A percentile compares a stretch with the other conserved stretches of the same genome.
These are phyloP conservation scores for Melieria omissa DNA, from an alignment of 2,888 invertebrate species.

Conservation along the genomic window DNA sequence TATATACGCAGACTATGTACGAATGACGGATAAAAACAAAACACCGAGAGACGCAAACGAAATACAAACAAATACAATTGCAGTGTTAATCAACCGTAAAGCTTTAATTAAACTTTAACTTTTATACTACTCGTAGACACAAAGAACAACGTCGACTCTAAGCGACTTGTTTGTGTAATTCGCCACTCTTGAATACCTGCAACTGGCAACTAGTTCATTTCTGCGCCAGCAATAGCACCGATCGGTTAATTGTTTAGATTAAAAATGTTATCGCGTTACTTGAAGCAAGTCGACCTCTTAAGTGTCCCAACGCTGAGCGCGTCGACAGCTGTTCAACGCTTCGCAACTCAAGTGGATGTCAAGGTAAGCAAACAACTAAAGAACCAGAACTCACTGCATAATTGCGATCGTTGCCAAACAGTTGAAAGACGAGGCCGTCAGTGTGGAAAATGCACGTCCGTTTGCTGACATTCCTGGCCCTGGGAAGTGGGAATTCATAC, in stretches of 20 bases:
- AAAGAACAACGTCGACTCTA: background rate
- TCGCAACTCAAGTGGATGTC: conserved; percentile 5
- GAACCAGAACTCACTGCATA: background rate
- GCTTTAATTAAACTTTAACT: background rate
- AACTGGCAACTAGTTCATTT: too few relatives aligned
- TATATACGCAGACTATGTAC: background rate
- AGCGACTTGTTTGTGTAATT: background rate
- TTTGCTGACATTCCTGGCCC: conserved; percentile 57
- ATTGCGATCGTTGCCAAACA: background rate
- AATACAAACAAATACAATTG: background rate
- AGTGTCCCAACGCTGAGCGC: background rate
- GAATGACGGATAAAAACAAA: background rate
- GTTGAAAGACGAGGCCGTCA: background rate
- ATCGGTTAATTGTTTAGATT: background rate
- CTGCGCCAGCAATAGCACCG: background rate
- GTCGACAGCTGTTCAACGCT: background rate
- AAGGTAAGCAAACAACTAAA: background rate
- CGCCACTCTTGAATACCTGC: background rate
- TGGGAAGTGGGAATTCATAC: conserved; percentile 48
- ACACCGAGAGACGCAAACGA: background rate
- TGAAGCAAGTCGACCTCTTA: background rate
- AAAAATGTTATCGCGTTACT: conserved; percentile 17
- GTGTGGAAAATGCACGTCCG: conserved; percentile 51
- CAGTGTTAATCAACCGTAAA: background rate
- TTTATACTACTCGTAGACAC: background rate